A percentile compares a stretch with the other conserved stretches of the same genome.
These are phyloP conservation scores for Brachionus plicatilis DNA, from an alignment of 1,140 invertebrate species.

Conservation along the genomic window DNA sequence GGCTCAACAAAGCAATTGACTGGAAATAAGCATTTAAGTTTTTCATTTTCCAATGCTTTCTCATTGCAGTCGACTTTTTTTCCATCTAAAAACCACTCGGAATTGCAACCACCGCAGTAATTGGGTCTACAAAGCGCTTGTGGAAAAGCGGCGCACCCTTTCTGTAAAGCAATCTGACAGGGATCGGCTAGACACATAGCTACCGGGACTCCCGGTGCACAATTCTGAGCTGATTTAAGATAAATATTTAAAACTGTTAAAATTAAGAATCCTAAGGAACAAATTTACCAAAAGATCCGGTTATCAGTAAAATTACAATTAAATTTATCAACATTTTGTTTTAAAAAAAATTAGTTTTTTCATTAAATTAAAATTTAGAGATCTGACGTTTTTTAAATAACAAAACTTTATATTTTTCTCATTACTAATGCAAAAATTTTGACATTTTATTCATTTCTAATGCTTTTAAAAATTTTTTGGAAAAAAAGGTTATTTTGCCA, in stretches of 20 bases:
- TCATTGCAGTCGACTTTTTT: background rate
- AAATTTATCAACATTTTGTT: background rate
- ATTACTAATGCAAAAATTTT: too few relatives aligned
- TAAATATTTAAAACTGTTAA: background rate
- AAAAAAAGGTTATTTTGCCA: too few relatives aligned
- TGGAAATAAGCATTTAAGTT: background rate
- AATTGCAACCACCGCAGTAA: constrained; percentile 17
- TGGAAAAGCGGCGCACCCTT: background rate
- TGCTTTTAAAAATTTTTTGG: too few relatives aligned
- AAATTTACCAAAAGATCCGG: background rate
- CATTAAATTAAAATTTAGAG: background rate
- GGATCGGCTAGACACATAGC: background rate
- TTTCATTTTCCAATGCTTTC: background rate
- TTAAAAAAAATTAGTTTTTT: background rate
- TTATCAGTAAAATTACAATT: background rate
- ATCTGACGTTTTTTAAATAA: too few relatives aligned
- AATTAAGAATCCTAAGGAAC: background rate
- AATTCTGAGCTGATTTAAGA: background rate
- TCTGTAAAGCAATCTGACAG: background rate
- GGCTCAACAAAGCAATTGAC: constrained; percentile 12
- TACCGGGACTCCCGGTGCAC: background rate
- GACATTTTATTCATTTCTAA: too few relatives aligned
- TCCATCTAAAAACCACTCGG: background rate
- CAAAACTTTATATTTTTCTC: too few relatives aligned
- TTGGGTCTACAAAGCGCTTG: background rate